A percentile compares a stretch with the other conserved stretches of the same genome.
These are phyloP conservation scores for Prunella himalayana DNA, from an alignment of 2,113 vertebrate genomes.

Conservation along the genomic window DNA sequence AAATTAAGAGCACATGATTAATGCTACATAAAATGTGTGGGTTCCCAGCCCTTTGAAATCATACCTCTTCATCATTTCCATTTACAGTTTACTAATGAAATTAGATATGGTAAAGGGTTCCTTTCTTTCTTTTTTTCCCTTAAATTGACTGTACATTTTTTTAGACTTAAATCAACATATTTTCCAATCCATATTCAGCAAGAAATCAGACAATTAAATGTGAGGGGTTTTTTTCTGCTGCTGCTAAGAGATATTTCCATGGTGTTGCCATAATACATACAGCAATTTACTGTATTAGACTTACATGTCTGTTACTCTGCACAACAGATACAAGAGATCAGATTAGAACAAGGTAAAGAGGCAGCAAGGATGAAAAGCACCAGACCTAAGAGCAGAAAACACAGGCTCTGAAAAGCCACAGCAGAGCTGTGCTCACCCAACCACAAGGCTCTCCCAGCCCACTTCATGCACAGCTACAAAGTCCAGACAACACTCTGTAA, in stretches of 20 bases:
- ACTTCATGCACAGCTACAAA: background rate
- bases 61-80: slow-evolving; percentile 66
- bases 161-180: slow-evolving; percentile 73
- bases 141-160: slow-evolving; percentile 64
- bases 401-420: background rate
- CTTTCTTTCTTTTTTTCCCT: slow-evolving; percentile 23
- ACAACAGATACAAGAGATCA: slow-evolving; percentile 11
- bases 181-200: slow-evolving; percentile 71
- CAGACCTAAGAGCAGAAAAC: slow-evolving; percentile 6
- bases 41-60: slow-evolving; percentile 63
- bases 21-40: slow-evolving; percentile 49
- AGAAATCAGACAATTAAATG: slow-evolving; percentile 72
- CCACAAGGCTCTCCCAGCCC: background rate
- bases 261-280: slow-evolving; percentile 32
- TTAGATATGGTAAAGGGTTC: slow-evolving; percentile 63
- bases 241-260: slow-evolving; percentile 56
- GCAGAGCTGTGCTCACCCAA: background rate
- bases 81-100: slow-evolving; percentile 77
- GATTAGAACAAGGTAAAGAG: slow-evolving; percentile 6
- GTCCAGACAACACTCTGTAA: background rate
- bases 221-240: background rate
- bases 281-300: slow-evolving; percentile 27
- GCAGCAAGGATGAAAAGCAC: background rate
- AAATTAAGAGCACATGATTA: slow-evolving; percentile 65
- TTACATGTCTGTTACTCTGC: slow-evolving; percentile 2